phyloP scores from a whole-genome alignment of 2,113 vertebrate genomes.

The Arvicanthis niloticus region DNA sequence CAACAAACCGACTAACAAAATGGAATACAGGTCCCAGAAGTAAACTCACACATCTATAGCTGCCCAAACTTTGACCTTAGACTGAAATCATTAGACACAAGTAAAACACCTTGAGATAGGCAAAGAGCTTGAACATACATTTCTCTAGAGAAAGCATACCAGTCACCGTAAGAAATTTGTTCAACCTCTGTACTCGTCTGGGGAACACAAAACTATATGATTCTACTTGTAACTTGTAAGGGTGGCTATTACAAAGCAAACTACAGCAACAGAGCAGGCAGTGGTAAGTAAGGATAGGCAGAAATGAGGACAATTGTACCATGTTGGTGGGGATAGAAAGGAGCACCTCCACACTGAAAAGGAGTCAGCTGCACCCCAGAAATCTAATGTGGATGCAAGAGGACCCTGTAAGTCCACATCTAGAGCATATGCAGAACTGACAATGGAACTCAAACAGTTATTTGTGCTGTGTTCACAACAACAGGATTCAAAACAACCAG shows the following conservation, averaged over 20 bases:
- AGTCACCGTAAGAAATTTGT: neutral
- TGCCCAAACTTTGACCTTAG: neutral
- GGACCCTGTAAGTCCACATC: neutral
- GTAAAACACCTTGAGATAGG: neutral
- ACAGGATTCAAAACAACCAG: neutral
- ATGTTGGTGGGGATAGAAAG: neutral
- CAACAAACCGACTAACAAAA: neutral
- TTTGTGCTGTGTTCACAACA: neutral
- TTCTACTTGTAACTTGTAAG: neutral
- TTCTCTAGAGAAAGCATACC: neutral
- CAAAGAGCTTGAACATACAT: constrained; percentile 2
- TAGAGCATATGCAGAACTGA: neutral
- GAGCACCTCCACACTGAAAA: neutral
- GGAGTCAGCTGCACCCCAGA: neutral
- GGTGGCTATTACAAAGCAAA: neutral
- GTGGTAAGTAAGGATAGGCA: neutral
- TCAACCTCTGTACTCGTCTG: neutral
- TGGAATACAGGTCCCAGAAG: neutral
- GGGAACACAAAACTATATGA: constrained; percentile 19
- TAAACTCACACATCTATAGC: neutral
- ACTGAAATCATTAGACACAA: neutral
- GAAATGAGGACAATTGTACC: neutral
- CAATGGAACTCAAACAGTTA: neutral
- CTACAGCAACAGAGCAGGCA: neutral
- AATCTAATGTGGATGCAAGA: neutral